Conservation (phyloP, 2,888 invertebrate species). For the Prenolepis imparis region DNA sequence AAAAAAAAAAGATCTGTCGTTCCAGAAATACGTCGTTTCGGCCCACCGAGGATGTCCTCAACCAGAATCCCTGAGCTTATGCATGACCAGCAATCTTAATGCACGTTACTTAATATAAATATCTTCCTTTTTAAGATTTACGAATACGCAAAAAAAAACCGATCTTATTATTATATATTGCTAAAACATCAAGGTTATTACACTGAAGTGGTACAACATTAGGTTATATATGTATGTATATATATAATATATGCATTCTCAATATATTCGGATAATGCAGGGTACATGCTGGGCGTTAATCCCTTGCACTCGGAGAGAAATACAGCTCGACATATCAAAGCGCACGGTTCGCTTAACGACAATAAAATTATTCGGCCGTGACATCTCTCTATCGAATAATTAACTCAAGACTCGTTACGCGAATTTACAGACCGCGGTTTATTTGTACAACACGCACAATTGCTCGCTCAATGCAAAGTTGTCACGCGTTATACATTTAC, state of each 20-base stretch:
- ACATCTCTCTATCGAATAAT: conserved; percentile 18
- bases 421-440: conserved; percentile 19
- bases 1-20: conserved; percentile 57
- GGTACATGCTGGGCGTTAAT: conserved; percentile 83
- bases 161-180: conserved; percentile 79
- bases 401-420: conserved; percentile 12
- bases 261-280: conserved; percentile 81
- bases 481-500: conserved; percentile 21
- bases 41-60: conserved; percentile 59
- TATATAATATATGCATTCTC: conserved; percentile 78
- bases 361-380: conserved; percentile 4
- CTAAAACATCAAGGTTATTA: conserved; percentile 83
- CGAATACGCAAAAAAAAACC: conserved; percentile 77
- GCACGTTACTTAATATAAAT: conserved; percentile 60
- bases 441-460: background rate
- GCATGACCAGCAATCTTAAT: conserved; percentile 61
- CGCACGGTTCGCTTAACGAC: conserved; percentile 16
- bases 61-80: conserved; percentile 66
- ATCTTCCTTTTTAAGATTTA: conserved; percentile 68
- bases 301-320: conserved; percentile 82
- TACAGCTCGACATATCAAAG: conserved; percentile 75
- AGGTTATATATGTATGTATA: conserved; percentile 70
- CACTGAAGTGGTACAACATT: conserved; percentile 81
- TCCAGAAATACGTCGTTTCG: conserved; percentile 58
- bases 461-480: background rate